Percentiles rank a stretch among this genome's conserved stretches.
Evolutionary conservation across 1,140 invertebrate genomes (phyloP).

Genomic region (Brachionus calyciflorus): DNA sequence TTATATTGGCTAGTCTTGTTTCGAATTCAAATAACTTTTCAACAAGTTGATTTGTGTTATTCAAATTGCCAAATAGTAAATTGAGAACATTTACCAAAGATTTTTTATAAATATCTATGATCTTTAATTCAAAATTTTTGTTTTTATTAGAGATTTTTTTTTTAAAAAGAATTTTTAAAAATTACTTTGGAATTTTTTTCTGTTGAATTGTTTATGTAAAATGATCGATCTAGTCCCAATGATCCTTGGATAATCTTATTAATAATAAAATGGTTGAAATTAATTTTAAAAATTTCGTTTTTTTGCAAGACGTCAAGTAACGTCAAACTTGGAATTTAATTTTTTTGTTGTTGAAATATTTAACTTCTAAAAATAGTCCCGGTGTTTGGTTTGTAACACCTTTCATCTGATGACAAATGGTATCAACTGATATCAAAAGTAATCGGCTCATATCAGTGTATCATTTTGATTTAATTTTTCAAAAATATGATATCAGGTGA

Average conservation of each 20-base stretch:
- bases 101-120: conserved; percentile 44
- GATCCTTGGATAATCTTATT: conserved; percentile 41
- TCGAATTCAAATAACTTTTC: conserved; percentile 40
- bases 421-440: too few relatives aligned
- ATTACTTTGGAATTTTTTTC: conserved; percentile 39
- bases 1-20: conserved; percentile 30
- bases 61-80: conserved; percentile 3
- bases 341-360: too few relatives aligned
- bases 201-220: conserved; percentile 37
- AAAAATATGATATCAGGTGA: too few relatives aligned
- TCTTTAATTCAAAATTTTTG: not conserved
- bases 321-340: too few relatives aligned
- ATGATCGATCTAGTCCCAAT: conserved; percentile 37
- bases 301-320: too few relatives aligned
- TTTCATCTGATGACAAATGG: too few relatives aligned
- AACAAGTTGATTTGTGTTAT: not conserved
- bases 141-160: not conserved
- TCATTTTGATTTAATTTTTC: too few relatives aligned
- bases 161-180: not conserved
- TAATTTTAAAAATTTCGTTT: not conserved
- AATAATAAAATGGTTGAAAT: not conserved
- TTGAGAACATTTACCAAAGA: not conserved
- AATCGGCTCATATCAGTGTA: too few relatives aligned
- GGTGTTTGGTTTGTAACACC: too few relatives aligned
- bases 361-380: too few relatives aligned